Conservation (phyloP, 1,140 invertebrate genomes). For the Pteromalus puparum region DNA sequence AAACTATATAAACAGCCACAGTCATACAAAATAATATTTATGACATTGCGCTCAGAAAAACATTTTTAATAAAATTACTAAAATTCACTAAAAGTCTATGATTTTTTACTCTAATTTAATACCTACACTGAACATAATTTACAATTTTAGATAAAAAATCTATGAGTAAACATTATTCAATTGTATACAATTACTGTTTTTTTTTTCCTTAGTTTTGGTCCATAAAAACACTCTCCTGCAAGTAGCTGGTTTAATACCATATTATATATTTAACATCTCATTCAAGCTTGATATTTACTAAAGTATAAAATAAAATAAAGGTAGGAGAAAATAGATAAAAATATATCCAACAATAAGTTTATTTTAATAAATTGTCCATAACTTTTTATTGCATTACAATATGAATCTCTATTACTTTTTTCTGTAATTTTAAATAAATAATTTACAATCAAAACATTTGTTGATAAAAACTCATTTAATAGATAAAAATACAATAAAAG, state of each 20-base stretch:
- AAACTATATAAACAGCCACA: too few relatives aligned
- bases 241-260: too few relatives aligned
- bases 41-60: neutral
- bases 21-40: too few relatives aligned
- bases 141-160: neutral
- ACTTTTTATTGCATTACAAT: too few relatives aligned
- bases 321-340: too few relatives aligned
- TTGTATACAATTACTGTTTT: neutral
- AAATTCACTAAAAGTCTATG: neutral
- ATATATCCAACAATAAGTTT: too few relatives aligned
- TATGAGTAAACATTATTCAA: neutral
- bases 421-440: slow-evolving; percentile 13
- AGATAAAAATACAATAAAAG: neutral
- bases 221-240: too few relatives aligned
- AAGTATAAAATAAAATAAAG: too few relatives aligned
- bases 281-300: too few relatives aligned
- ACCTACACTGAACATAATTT: neutral
- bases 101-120: neutral
- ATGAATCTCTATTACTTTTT: neutral
- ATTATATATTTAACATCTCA: too few relatives aligned
- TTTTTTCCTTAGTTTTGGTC: too few relatives aligned
- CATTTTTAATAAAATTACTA: neutral
- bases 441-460: neutral
- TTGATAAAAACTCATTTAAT: neutral
- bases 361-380: too few relatives aligned